These are phyloP conservation scores for Capromys pilorides DNA, from an alignment of 2,797 vertebrate species.

Conservation along the genomic window DNA sequence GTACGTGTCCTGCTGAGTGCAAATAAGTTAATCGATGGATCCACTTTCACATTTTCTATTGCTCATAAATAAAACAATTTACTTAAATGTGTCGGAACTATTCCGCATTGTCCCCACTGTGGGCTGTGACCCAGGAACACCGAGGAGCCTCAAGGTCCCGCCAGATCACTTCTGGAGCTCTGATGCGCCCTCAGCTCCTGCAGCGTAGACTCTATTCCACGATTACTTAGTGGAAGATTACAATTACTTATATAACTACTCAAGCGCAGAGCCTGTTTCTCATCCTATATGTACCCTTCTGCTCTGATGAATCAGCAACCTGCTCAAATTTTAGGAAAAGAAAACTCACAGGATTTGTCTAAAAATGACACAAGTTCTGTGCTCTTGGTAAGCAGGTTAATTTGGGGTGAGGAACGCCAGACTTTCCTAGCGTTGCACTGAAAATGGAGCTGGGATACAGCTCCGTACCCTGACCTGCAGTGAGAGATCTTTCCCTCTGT, in stretches of 20 bases:
- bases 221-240: not conserved
- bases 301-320: not conserved
- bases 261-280: not conserved
- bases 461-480: not conserved
- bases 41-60: not conserved
- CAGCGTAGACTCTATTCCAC: not conserved
- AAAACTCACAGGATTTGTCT: not conserved
- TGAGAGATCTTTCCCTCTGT: not conserved
- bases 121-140: not conserved
- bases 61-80: not conserved
- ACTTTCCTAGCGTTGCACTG: not conserved
- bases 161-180: not conserved
- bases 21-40: not conserved
- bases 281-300: not conserved
- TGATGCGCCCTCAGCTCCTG: not conserved
- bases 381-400: not conserved
- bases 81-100: not conserved
- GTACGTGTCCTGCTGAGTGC: not conserved
- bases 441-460: not conserved
- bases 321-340: constrained; percentile 3
- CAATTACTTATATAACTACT: not conserved
- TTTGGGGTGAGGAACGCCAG: not conserved
- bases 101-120: not conserved
- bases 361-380: not conserved
- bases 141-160: not conserved